phyloP scores from a whole-genome alignment of 2,888 invertebrate species.

The Noctua fimbriata region DNA sequence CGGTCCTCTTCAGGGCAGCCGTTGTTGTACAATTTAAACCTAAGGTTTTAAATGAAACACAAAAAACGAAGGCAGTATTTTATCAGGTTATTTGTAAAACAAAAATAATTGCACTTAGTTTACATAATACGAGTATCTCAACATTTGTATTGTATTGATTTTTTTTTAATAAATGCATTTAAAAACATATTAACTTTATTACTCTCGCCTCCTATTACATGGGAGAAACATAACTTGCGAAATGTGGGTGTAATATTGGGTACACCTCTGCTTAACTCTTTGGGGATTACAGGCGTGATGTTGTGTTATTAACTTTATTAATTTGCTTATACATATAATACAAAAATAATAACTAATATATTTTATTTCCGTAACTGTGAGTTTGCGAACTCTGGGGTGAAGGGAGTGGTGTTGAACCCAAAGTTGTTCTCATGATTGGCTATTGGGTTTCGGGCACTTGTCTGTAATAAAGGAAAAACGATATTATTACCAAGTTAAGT shows the following conservation, averaged over 20 bases:
- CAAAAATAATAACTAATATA: not conserved
- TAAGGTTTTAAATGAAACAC: conserved; percentile 21
- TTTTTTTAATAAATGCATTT: not conserved
- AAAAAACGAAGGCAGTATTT: conserved; percentile 6
- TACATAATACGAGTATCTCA: conserved; percentile 52
- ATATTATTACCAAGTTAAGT: not conserved
- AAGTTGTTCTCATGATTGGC: conserved; percentile 83
- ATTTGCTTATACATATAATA: not conserved
- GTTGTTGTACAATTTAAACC: not conserved
- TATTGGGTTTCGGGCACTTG: conserved; percentile 31
- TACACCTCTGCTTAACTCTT: not conserved
- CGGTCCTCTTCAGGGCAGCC: not conserved
- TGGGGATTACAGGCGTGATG: not conserved
- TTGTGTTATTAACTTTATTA: not conserved
- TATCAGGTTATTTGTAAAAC: conserved; percentile 11
- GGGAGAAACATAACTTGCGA: not conserved
- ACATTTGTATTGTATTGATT: conserved; percentile 8
- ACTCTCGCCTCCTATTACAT: not conserved
- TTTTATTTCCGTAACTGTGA: conserved; percentile 67
- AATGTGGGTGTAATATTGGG: not conserved
- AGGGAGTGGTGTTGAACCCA: conserved; percentile 81
- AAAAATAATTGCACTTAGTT: conserved; percentile 27
- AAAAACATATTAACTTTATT: not conserved
- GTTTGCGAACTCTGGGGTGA: conserved; percentile 79
- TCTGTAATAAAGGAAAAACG: conserved; percentile 32